Percentiles rank a stretch among this genome's conserved stretches.
Conservation (phyloP, 2,113 vertebrate species). For the Odobenus rosmarus region DNA sequence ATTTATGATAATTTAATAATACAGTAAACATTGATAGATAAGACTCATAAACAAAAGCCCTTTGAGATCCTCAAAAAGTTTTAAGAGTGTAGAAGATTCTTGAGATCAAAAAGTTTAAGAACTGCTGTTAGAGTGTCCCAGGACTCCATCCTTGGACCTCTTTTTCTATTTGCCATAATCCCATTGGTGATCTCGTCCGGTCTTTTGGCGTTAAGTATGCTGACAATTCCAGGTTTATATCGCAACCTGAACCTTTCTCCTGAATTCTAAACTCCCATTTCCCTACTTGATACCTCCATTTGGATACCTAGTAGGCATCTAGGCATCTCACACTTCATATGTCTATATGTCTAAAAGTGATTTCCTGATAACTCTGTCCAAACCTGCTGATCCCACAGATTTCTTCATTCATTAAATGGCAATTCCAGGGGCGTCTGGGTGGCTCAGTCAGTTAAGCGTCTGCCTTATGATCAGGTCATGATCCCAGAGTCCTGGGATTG, state of each 20-base stretch:
- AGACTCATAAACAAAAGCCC: slow-evolving; percentile 29
- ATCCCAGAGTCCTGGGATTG: neutral
- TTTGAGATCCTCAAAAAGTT: slow-evolving; percentile 4
- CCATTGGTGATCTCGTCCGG: neutral
- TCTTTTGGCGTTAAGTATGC: neutral
- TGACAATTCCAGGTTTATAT: neutral
- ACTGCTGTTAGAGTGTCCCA: neutral
- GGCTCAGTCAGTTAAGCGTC: neutral
- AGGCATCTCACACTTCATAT: neutral
- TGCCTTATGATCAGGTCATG: neutral
- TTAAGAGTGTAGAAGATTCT: slow-evolving; percentile 6
- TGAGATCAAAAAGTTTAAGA: slow-evolving; percentile 35
- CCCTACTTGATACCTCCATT: neutral
- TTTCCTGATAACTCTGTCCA: too few relatives aligned
- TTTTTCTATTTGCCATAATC: neutral
- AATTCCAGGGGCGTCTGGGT: neutral
- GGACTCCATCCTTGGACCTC: neutral
- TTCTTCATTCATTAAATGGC: too few relatives aligned
- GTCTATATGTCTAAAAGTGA: neutral
- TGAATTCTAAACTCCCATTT: neutral
- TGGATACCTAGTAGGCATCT: neutral
- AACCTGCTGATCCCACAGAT: too few relatives aligned
- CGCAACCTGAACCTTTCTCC: neutral
- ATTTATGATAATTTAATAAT: slow-evolving; percentile 28
- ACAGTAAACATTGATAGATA: neutral